Evolutionary conservation across 2,888 invertebrate genomes (phyloP), one percentile per base, ranked within the genome.

Genomic region (Hirtodrosophila histrioides): DNA sequence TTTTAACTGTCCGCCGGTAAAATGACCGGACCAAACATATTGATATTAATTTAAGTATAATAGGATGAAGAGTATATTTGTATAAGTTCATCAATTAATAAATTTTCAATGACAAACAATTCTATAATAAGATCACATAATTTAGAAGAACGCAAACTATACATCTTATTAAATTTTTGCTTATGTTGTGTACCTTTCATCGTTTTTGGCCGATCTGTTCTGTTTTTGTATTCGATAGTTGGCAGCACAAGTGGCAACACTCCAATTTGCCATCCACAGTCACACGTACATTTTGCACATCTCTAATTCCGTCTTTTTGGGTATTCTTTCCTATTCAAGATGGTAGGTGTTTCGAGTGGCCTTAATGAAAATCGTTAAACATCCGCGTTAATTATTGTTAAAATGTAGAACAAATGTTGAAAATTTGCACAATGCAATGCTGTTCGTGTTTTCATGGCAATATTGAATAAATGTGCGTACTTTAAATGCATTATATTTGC

Each of bases 261-360:
- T 60, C 6, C 2, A 8, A 27, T 31, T 44, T 56, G 75, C n/a
- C 75, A 73, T 35, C 29, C 60, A 61, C 71, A 61, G 53, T 39
- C 36, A 35, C 40, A 63, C 50, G 45, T 69, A 43, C 8, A 12
- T 23, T 44, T 56, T 50, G 36, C 51, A 51, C 71, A 64, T 70
- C 74, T 46, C 73, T 56, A 65, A 69, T 60, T 78, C 73, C 51
- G 45, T 70, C 68, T 77, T 85, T 84, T 82, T 75, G 72, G 69
- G 68, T 78, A 61, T 72, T 58, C 60, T 73, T 75, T 73, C 67
- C 65, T 72, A 64, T 68, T 66, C 82, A 83, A 83, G 79, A 82
- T 82, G 81, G 81, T 86, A 82, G 68, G 86, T 78, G 64, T 60
- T 58, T 24, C 17, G 39, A 53, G 29, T 58, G 29, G 33, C 46